Evolutionary conservation across 2,797 vertebrate genomes (phyloP), one percentile per base, ranked within the genome.

Genomic region (Halcyon leucocephala): DNA sequence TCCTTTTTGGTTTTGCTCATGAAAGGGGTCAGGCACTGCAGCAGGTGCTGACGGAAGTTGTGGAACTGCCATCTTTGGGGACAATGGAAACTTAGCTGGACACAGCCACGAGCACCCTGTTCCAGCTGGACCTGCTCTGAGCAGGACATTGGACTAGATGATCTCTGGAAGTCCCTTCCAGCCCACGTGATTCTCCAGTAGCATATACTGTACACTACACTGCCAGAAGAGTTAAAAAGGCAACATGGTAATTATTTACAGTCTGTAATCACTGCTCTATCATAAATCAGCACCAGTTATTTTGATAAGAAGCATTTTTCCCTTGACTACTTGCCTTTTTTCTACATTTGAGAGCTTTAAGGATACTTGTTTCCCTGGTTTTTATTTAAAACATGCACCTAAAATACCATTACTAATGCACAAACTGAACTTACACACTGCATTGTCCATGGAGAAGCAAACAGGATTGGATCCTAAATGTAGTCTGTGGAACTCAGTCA

Each of bases 401-500:
- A 81, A 82, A 39, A 31, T 44, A 15, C 5, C 21, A 16, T 62
- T 82, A 64, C 49, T 84, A 64, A 93, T 76, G 49, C 37, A 55
- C n/a, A 76, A 58, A 44, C 10, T 76, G 74, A 91, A 90, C 46
- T 85, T 89, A 44, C 48, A 67, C 14, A 25, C 12, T 70, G 28
- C 28, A 31, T 51, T 62, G 37, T 93, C 86, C 82, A 62, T 22
- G 35, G 37, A 91, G 70, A 77, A 72, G 42, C 20, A 66, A 88
- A 64, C 51, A 29, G 11, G 16, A 52, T 61, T 54, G 62, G 26
- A 48, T 60, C 48, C 67, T 58, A 57, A 69, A 60, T 10, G 12
- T 6, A 81, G 64, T 37, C 89, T 49, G 26, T 66, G 87, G 93
- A 79, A 77, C 44, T 94, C 82, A 94, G 79, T 95, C 84, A 84